Evolutionary conservation across 2,888 invertebrate genomes (phyloP).

Genomic region (Harpagoxenus sublaevis): DNA sequence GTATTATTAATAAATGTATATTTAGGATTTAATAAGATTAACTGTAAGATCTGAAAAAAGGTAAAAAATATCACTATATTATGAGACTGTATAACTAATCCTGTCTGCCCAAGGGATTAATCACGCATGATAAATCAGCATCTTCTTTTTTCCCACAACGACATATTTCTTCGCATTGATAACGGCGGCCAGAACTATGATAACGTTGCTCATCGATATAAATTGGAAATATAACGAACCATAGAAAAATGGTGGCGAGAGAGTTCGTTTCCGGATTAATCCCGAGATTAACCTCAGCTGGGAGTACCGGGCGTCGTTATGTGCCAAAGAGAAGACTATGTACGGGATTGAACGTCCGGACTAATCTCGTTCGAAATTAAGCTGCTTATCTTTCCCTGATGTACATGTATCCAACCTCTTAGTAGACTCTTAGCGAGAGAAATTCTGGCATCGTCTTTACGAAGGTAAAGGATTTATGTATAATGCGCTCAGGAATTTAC

Average conservation of each 20-base stretch:
- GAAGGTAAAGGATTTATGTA: slow-evolving; percentile 51
- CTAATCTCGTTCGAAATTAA: slow-evolving; percentile 77
- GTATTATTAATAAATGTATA: neutral
- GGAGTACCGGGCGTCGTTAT: slow-evolving; percentile 67
- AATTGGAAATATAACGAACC: slow-evolving; percentile 62
- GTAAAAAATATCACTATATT: neutral
- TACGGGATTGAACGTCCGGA: slow-evolving; percentile 73
- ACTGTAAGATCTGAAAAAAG: neutral
- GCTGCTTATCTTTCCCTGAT: slow-evolving; percentile 74
- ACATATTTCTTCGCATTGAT: neutral
- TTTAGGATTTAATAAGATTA: neutral
- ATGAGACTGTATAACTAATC: neutral
- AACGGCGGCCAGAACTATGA: neutral
- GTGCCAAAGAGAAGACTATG: slow-evolving; percentile 70
- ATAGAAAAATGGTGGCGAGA: slow-evolving; percentile 59
- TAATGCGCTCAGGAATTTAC: slow-evolving; percentile 56
- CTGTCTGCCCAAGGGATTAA: neutral
- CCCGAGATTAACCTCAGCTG: slow-evolving; percentile 70
- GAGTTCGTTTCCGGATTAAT: slow-evolving; percentile 74
- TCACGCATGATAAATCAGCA: neutral
- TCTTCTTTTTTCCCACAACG: neutral
- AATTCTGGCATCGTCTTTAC: slow-evolving; percentile 50
- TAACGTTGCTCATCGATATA: slow-evolving; percentile 48
- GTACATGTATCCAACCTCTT: slow-evolving; percentile 58
- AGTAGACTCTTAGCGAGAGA: slow-evolving; percentile 62